Base-by-base conservation (phyloP, 2,888 invertebrate genomes). In the Falcaria lacertinaria region DNA sequence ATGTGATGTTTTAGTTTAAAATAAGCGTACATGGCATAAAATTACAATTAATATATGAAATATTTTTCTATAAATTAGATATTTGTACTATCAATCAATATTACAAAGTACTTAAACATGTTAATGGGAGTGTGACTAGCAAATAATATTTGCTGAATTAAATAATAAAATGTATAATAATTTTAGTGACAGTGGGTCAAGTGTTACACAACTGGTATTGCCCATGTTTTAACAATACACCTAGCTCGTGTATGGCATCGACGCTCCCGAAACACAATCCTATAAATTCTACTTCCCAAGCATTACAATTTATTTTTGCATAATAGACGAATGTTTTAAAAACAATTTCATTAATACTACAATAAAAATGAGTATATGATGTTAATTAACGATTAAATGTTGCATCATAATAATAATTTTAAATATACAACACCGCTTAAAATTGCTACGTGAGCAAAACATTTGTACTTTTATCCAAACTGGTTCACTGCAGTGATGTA, bases 1-100 rank as follows among this genome's bases (percentile, higher is more conserved):
- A 89, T 74, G 86, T 86, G 87, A 85, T 84, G 83, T 85, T 86
- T 80, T 86, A 80, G 79, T 81, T 84, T 87, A 86, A 86, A 89
- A 89, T 89, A 89, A 89, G 88, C 89, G 88, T 89, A 88, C 85
- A 88, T 86, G 86, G 85, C 89, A 82, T 89, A 88, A 83, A 85
- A 87, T 86, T 86, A 86, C 76, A 80, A 82, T 85, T 83, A 85
- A 81, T 81, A 84, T 82, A 86, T 78, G 81, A 85, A 80, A 83
- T 77, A 81, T 81, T 86, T 83, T 80, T 72, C 84, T 88, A 88
- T 87, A 88, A 88, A 88, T 88, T 85, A 88, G 75, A 82, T 82
- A 82, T 87, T 89, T 88, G 89, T 89, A 88, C 89, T 89, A 88
- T 89, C 86, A 78, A 87, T 86, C 83, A 85, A 85, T 79, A 80